Evolutionary conservation across 1,140 invertebrate genomes (phyloP), one percentile per base, ranked within the genome.

Genomic region (Megathymus violae): DNA sequence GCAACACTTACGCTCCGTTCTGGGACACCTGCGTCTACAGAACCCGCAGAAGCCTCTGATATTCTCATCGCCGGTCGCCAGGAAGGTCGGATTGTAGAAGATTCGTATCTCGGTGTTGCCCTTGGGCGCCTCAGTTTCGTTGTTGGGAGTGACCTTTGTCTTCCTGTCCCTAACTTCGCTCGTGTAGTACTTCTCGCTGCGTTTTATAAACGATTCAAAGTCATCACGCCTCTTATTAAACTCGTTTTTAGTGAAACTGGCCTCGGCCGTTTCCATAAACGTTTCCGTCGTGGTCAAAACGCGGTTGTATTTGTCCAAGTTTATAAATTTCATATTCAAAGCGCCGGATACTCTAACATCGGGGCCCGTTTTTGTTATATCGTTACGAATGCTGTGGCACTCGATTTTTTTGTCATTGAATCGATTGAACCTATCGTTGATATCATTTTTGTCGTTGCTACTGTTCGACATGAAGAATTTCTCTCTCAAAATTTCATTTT

Each of bases 61-160:
- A 41, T 60, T 71, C 1, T 64, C 67, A 1, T 69, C 50, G 0
- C 74, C 71, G 0, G 74, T 79, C 0, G 74, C 69, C 10, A 76
- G 76, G 47, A 92, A 91, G 0, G 90, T 91, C 0, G 91, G 91
- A 59, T 92, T 92, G 36, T 92, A 92, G 40, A 91, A 81, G 3
- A 92, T 92, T 19, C 88, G 71, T 27, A 92, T 85, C 60, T 92
- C 90, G 0, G 91, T 92, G 43, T 88, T 82, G 0, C 80, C 80
- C 63, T 85, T 86, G 6, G 63, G 27, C 0, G 51, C 44, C 3
- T 74, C 59, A 0, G 67, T 48, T 36, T 65, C 46, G 19, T 85
- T 86, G 41, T 86, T 84, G 7, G 86, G 65, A 41, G 75, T 65
- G 1, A 87, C 77, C 0, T 62, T 74, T 0, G 84, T 86, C 0